These are phyloP conservation scores for Oscheius sp. DNA, from an alignment of 2,888 invertebrate species.

Conservation along the genomic window DNA sequence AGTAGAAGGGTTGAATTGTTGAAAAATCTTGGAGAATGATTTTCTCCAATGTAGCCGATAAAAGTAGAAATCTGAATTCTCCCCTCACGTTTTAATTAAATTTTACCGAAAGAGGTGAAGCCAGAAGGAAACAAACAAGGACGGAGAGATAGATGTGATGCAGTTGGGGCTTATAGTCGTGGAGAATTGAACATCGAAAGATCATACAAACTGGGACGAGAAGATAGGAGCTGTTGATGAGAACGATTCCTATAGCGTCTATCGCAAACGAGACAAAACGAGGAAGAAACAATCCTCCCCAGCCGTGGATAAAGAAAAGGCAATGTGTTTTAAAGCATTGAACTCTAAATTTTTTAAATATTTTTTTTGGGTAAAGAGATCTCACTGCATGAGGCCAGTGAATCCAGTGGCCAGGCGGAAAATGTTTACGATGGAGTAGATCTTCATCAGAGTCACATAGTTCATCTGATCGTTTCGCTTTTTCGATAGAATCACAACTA, in stretches of 20 bases:
- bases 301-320: neutral
- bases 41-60: neutral
- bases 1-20: neutral
- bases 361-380: neutral
- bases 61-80: too few relatives aligned
- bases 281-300: neutral
- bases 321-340: neutral
- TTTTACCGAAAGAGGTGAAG: neutral
- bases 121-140: neutral
- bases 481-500: neutral
- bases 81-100: neutral
- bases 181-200: neutral
- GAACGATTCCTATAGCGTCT: neutral
- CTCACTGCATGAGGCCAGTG: neutral
- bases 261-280: neutral
- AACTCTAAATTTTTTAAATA: neutral
- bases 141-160: neutral
- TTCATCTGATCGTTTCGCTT: neutral
- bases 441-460: slow-evolving; percentile 11
- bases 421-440: neutral
- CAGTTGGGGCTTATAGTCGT: neutral
- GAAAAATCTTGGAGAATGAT: neutral
- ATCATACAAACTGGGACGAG: slow-evolving; percentile 4
- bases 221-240: neutral
- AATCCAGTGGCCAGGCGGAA: neutral